Base-by-base conservation (phyloP, 2,888 invertebrate species). In the Apodemia mormo region DNA sequence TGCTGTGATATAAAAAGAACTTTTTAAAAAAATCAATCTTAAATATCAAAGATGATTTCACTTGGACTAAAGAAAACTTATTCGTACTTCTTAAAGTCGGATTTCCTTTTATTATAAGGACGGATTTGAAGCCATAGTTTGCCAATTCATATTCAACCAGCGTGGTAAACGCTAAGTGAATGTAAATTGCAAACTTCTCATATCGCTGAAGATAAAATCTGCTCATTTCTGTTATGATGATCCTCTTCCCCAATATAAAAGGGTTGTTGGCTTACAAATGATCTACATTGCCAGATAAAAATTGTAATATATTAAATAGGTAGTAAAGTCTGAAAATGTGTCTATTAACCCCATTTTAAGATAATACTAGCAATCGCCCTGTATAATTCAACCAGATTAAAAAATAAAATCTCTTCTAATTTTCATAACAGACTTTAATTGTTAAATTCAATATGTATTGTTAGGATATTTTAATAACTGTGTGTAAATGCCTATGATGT, bases 191-290 rank as follows among this genome's bases (percentile, higher is more conserved):
- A 33, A 61, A 64, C 61, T 37, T 61, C 37, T 30, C 33, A 33
- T 61, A 33, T 61, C 61, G 33, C 33, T 33, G 61, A n/a, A 64
- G 61, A 64, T 58, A 58, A 58, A 58, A 58, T 64, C 30, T 64
- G 30, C 33, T 64, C 33, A 64, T 64, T 37, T 61, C 37, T 54
- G 52, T 64, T 64, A 64, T 37, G 61, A 64, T 64, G n/a, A 33
- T 64, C 33, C 61, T 7, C 30, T 33, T 14, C 14, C 14, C 14
- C 14, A 54, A 14, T 54, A 2, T 22, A 54, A 54, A 54, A 54
- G 52, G 52, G 52, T 14, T 22, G 22, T 14, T n/a, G 22, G 14
- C 52, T 2, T 22, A 54, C 22, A 54, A 54, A 54, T 22, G 8
- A 14, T 45, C 14, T 22, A 54, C 22, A 54, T 49, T 49, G 12